Base-by-base conservation (phyloP, 2,797 vertebrate genomes). In the Halcyon badia region DNA sequence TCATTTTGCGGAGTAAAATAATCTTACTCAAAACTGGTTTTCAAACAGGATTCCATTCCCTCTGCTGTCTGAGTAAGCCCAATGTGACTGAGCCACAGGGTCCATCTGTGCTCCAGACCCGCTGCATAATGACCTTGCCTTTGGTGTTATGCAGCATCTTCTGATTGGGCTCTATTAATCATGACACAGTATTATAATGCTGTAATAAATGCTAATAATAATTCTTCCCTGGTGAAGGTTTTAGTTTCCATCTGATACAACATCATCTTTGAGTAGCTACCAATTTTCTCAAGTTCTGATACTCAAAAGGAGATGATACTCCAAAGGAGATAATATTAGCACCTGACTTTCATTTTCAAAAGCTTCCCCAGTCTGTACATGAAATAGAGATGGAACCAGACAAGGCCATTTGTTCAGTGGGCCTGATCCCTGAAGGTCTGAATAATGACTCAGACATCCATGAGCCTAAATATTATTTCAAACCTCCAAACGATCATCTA, bases 71-170 rank as follows among this genome's bases (percentile, higher is more conserved):
- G 73, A 28, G 12, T 60, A 70, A 52, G 14, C 22, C 26, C 28
- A 60, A 5, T 6, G 13, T 4, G 35, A n/a, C 44, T 39, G 71
- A 79, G 14, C 22, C 28, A 26, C 0, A 0, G 21, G 16, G 11
- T 60, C 56, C 26, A 5, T 33, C 26, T 73, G 25, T 77, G 20
- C 26, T 93, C 33, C 51, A 79, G 37, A 41, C 21, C 54, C 2
- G 1, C n/a, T 41, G 7, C 1, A 1, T 16, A 41, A 51, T 42
- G 51, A 33, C 11, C 21, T 80, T 76, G 8, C 42, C 46, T 33
- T 14, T 73, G 62, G 15, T 68, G 30, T 48, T 44, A 48, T 0
- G 2, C 1, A n/a, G 6, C 19, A 57, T 68, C 73, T 66, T 51
- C 61, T 86, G 1, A 0, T 2, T 12, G 37, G 37, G 10, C 19